phyloP scores from a whole-genome alignment of 2,888 invertebrate genomes.

The Griposia aprilina region DNA sequence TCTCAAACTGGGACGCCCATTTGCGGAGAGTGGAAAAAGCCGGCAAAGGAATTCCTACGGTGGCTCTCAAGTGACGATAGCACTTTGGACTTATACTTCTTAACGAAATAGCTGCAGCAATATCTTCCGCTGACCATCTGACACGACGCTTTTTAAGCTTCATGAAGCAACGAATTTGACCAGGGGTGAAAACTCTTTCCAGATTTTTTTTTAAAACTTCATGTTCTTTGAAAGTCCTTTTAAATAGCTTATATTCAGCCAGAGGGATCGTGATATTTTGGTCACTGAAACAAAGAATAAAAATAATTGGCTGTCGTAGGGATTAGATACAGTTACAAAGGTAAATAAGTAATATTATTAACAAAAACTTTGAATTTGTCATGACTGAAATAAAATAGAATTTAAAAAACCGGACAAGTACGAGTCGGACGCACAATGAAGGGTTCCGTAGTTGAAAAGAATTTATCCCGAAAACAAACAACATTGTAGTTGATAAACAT shows the following conservation, averaged over 20 bases:
- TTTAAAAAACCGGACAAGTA: too few species aligned
- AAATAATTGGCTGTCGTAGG: background rate
- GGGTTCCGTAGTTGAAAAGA: too few species aligned
- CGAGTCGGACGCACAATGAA: too few species aligned
- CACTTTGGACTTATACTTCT: background rate
- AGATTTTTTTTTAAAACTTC: background rate
- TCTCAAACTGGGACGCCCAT: background rate
- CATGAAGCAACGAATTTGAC: constrained; percentile 3
- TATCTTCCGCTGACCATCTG: background rate
- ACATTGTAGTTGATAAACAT: too few species aligned
- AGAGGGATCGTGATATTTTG: background rate
- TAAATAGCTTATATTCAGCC: background rate
- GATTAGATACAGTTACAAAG: background rate
- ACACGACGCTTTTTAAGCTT: background rate
- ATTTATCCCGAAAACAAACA: too few species aligned
- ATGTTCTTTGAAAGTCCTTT: background rate
- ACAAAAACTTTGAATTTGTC: background rate
- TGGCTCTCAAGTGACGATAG: background rate
- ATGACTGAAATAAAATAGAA: background rate
- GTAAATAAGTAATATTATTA: background rate
- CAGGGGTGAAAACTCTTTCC: background rate
- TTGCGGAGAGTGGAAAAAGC: constrained; percentile 3
- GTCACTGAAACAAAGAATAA: background rate
- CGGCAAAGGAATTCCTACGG: background rate
- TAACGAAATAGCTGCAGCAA: background rate